Percentiles rank a stretch among this genome's conserved stretches.
Conservation (phyloP, 1,140 invertebrate genomes). For the Dinoponera quadriceps region DNA sequence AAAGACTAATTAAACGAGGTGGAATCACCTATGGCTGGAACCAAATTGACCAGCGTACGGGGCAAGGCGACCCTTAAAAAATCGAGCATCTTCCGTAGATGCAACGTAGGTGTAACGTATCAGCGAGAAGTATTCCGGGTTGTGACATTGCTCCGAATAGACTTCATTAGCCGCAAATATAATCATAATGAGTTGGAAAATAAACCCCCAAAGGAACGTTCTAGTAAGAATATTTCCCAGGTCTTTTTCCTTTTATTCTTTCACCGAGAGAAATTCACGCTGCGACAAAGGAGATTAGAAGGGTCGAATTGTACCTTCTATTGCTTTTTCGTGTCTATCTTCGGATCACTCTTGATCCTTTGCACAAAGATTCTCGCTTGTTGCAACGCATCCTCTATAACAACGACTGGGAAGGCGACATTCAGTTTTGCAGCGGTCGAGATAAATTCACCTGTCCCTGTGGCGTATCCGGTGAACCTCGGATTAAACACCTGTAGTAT, state of each 20-base stretch:
- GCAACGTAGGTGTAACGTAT: constrained; percentile 87
- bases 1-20: not conserved
- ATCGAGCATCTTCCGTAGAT: constrained; percentile 89
- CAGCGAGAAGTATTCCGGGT: constrained; percentile 87
- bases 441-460: constrained; percentile 90
- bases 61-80: constrained; percentile 89
- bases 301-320: constrained; percentile 89
- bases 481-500: constrained; percentile 89
- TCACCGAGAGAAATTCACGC: not conserved
- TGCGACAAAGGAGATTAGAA: not conserved
- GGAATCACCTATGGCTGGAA: constrained; percentile 91
- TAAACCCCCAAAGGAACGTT: not conserved
- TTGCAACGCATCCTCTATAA: constrained; percentile 89
- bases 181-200: constrained; percentile 89
- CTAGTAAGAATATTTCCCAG: too few species aligned
- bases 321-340: constrained; percentile 88
- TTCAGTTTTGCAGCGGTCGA: constrained; percentile 88
- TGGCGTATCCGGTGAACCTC: constrained; percentile 89
- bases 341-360: constrained; percentile 89
- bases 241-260: not conserved
- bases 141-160: constrained; percentile 91
- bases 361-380: constrained; percentile 89
- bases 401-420: constrained; percentile 90
- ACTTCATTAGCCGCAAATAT: constrained; percentile 95
- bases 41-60: constrained; percentile 91